Conservation (phyloP, 2,888 invertebrate genomes). For the Myathropa florea region DNA sequence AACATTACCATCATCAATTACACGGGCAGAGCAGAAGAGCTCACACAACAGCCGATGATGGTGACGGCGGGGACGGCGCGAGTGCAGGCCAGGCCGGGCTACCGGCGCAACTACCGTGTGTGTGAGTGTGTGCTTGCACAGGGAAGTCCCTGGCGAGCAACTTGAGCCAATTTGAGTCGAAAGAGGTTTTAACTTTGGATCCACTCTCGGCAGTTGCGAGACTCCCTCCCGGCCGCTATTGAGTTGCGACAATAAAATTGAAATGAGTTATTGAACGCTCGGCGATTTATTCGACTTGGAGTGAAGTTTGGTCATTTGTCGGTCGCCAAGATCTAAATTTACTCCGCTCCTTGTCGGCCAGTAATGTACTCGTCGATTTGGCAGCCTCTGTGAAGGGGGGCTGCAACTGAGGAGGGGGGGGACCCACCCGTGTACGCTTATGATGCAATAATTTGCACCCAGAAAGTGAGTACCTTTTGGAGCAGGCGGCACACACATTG, state of each 20-base stretch:
- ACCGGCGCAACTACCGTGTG: too few species aligned
- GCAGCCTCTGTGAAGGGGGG: not conserved
- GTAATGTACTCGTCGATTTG: constrained; percentile 12
- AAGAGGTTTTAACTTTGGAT: constrained; percentile 59
- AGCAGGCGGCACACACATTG: constrained; percentile 52
- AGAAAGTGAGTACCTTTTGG: constrained; percentile 30
- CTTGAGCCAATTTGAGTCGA: constrained; percentile 66
- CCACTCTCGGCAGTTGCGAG: not conserved
- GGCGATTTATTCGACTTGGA: constrained; percentile 67
- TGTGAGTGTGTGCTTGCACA: not conserved
- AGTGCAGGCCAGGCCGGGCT: not conserved
- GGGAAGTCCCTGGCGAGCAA: constrained; percentile 65
- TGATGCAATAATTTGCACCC: constrained; percentile 59
- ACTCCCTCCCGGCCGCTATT: constrained; percentile 39
- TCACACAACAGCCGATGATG: constrained; percentile 28
- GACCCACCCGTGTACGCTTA: constrained; percentile 5
- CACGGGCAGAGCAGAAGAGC: constrained; percentile 54
- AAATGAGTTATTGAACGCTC: constrained; percentile 68
- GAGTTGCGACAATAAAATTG: constrained; percentile 69
- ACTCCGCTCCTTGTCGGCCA: constrained; percentile 4
- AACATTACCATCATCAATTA: constrained; percentile 70
- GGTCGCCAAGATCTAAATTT: constrained; percentile 68
- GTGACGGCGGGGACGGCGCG: not conserved
- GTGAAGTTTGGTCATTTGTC: constrained; percentile 70
- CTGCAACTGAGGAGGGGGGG: constrained; percentile 26